Evolutionary conservation across 2,888 invertebrate species (phyloP).

Genomic region (Anoplius nigerrimus): DNA sequence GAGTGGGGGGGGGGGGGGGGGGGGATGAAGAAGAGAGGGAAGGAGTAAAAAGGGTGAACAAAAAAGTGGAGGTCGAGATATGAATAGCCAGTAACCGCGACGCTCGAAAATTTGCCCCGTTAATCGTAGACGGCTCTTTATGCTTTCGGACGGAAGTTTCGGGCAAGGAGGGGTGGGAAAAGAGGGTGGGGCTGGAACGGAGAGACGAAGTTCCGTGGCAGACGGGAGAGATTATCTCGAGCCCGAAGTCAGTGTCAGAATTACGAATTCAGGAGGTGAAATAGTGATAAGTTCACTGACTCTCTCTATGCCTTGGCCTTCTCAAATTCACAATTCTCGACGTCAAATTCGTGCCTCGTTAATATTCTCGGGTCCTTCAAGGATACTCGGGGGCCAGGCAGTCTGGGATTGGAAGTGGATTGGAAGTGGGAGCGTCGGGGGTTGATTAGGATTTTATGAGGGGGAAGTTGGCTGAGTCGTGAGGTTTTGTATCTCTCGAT

Average conservation of each 20-base stretch:
- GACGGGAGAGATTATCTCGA: too few species aligned
- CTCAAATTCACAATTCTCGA: too few species aligned
- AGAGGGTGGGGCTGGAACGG: neutral
- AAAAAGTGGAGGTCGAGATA: constrained; percentile 18
- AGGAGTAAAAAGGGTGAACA: neutral
- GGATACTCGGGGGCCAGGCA: neutral
- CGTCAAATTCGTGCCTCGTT: too few species aligned
- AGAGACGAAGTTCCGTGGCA: neutral
- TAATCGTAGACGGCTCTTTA: constrained; percentile 41
- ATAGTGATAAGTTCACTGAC: too few species aligned
- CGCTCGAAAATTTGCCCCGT: constrained; percentile 47
- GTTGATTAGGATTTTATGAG: too few species aligned
- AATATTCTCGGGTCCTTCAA: neutral
- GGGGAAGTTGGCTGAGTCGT: too few species aligned
- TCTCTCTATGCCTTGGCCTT: too few species aligned
- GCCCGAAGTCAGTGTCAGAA: too few species aligned
- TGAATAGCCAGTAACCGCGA: constrained; percentile 39
- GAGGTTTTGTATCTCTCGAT: too few species aligned
- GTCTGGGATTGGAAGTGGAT: too few species aligned
- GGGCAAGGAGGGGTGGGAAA: neutral
- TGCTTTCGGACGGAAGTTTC: constrained; percentile 22
- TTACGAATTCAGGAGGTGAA: too few species aligned
- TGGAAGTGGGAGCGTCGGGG: too few species aligned
- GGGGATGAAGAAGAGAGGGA: neutral
- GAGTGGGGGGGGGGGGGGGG: constrained; percentile 1